Evolutionary conservation across 2,113 vertebrate genomes (phyloP), one percentile per base, ranked within the genome.

Genomic region (Astur gentilis): DNA sequence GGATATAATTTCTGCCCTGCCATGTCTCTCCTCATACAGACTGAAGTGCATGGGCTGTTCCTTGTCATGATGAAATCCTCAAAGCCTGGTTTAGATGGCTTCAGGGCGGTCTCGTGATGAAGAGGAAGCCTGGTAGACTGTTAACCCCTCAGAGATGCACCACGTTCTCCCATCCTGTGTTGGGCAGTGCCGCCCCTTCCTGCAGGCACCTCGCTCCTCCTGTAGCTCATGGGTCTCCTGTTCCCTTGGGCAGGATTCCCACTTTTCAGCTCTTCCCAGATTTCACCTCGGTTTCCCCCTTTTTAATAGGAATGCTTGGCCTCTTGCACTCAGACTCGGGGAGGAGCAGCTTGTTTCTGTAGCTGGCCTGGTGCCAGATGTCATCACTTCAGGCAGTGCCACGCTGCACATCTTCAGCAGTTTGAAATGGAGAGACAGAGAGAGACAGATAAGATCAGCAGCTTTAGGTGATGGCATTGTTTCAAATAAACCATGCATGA

Each of bases 401-500:
- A 98, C 98, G 96, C 98, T 98, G 92, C 98, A 98, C 97, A 98
- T 98, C 98, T 98, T 97, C 97, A 97, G 98, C 97, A 97, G 97
- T 98, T 98, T 98, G 98, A 98, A 98, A 97, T 96, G 95, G 98
- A 98, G 98, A 98, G 97, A 97, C 78, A 32, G 95, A 97, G 96
- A 86, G 95, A 97, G 95, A 83, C 62, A 98, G 98, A 98, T 98
- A 98, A 98, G 98, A 98, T 98, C 98, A 98, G 98, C 98, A 97
- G 98, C 98, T 98, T 98, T 98, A 98, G 98, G 98, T 98, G 98
- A 98, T 98, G 98, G 98, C 98, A 98, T 98, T 98, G 98, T 98
- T 98, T 98, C 98, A 98, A 98, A 98, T 98, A 98, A 98, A 98
- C 98, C 98, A 98, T 97, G 98, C 98, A 95, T 98, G 98, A 98